A percentile compares a stretch with the other conserved stretches of the same genome.
These are phyloP conservation scores for Trichopria drosophilae DNA, from an alignment of 2,888 invertebrate species.

Conservation along the genomic window DNA sequence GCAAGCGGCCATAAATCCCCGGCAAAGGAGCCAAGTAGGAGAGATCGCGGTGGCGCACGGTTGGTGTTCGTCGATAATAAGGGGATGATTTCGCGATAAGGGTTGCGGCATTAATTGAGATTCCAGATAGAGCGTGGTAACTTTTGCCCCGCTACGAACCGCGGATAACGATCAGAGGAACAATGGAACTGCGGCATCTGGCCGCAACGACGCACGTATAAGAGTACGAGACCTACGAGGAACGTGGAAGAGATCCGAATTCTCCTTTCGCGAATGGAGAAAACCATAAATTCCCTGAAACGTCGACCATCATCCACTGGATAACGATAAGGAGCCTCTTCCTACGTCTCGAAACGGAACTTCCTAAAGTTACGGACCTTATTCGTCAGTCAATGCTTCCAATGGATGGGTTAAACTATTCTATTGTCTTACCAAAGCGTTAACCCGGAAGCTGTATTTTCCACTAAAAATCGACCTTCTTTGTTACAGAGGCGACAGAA, in stretches of 20 bases:
- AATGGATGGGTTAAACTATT: no score
- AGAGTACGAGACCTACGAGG: slow-evolving; percentile 23
- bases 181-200: slow-evolving; percentile 43
- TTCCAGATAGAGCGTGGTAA: slow-evolving; percentile 49
- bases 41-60: slow-evolving; percentile 23
- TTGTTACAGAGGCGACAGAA: no score
- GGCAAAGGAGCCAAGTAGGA: slow-evolving; percentile 22
- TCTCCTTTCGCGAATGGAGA: no score
- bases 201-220: slow-evolving; percentile 28
- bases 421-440: no score
- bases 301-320: slow-evolving; percentile 14
- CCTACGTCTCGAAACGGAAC: no score
- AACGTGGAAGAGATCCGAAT: slow-evolving; percentile 26
- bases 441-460: no score
- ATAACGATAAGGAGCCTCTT: no score
- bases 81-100: slow-evolving; percentile 50
- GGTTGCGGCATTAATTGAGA: slow-evolving; percentile 52
- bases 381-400: no score
- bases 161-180: slow-evolving; percentile 49
- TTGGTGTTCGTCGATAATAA: slow-evolving; percentile 48
- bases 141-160: slow-evolving; percentile 41
- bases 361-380: no score
- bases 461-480: no score
- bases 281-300: slow-evolving; percentile 24
- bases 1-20: slow-evolving; percentile 33